These are phyloP conservation scores for Artibeus jamaicensis DNA, from an alignment of 2,797 vertebrate species.

Conservation along the genomic window DNA sequence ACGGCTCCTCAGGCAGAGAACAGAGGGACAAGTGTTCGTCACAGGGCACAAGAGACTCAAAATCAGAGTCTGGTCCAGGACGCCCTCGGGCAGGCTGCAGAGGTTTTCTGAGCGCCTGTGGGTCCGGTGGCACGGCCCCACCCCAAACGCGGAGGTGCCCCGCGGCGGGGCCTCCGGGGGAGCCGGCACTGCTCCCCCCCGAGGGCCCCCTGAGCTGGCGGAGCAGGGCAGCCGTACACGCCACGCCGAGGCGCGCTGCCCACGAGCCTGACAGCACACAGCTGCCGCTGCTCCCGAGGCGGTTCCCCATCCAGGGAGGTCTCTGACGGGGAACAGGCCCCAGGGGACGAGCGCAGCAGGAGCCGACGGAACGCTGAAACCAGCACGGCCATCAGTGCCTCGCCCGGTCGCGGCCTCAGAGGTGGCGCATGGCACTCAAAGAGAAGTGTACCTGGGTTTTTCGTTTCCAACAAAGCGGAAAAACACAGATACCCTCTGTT, in stretches of 20 bases:
- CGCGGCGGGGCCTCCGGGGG: rapidly evolving
- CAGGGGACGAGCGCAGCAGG: rapidly evolving
- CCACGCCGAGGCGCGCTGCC: rapidly evolving
- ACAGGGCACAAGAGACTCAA: rapidly evolving
- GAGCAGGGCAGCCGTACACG: rapidly evolving
- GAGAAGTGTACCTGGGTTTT: neutral
- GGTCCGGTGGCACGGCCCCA: neutral
- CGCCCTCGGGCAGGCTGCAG: neutral
- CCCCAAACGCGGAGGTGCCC: too few species aligned
- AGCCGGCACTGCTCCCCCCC: rapidly evolving
- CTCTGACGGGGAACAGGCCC: neutral
- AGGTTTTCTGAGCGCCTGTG: neutral
- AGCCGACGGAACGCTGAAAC: rapidly evolving
- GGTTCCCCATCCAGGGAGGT: neutral
- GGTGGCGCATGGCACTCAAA: neutral
- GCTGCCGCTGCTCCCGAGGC: neutral
- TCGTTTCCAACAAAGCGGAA: neutral
- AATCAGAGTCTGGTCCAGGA: neutral
- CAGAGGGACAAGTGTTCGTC: rapidly evolving
- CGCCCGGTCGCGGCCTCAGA: neutral
- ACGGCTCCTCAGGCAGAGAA: neutral
- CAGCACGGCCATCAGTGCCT: rapidly evolving
- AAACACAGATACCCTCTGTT: neutral
- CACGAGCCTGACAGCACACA: rapidly evolving
- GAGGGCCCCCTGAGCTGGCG: rapidly evolving